A percentile compares a stretch with the other conserved stretches of the same genome.
These are phyloP conservation scores for Catharus ustulatus DNA, from an alignment of 2,797 vertebrate genomes.

Conservation along the genomic window DNA sequence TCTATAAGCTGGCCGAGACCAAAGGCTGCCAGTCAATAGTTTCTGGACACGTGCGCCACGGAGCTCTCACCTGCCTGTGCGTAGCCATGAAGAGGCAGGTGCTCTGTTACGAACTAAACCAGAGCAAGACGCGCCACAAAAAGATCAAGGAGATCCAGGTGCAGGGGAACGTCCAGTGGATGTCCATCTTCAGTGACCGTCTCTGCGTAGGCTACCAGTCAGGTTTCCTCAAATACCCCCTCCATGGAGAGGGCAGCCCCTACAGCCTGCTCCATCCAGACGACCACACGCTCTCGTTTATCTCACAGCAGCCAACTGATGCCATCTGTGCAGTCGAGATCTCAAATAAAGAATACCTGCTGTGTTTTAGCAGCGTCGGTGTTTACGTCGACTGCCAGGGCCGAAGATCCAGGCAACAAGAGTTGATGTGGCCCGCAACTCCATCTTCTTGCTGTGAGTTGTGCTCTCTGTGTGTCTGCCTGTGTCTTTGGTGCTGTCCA, in stretches of 20 bases:
- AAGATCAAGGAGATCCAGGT: conserved; percentile 91
- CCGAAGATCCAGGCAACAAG: conserved; percentile 95
- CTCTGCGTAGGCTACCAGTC: conserved; percentile 94
- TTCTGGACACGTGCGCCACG: conserved; percentile 85
- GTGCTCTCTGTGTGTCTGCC: not conserved
- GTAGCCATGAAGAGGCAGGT: conserved; percentile 97
- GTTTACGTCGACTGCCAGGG: conserved; percentile 97
- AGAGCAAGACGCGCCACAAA: conserved; percentile 90
- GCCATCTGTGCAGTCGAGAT: conserved; percentile 96
- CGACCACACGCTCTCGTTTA: conserved; percentile 94
- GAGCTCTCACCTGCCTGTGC: conserved; percentile 90
- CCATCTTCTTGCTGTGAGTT: conserved; percentile 95
- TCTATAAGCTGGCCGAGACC: conserved; percentile 92
- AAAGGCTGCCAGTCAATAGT: conserved; percentile 93
- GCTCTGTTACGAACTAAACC: conserved; percentile 94
- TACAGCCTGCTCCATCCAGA: conserved; percentile 90
- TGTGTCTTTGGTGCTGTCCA: not conserved
- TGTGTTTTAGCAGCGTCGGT: conserved; percentile 96
- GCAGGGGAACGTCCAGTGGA: conserved; percentile 91
- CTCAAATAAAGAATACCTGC: conserved; percentile 95
- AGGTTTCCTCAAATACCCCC: conserved; percentile 89
- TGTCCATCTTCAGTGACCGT: conserved; percentile 92
- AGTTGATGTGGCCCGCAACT: conserved; percentile 94
- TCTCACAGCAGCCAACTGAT: conserved; percentile 88
- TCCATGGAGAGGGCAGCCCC: conserved; percentile 85